Percentiles rank a stretch among this genome's conserved stretches.
phyloP scores from a whole-genome alignment of 2,797 vertebrate species.

The Echiichthys vipera region DNA sequence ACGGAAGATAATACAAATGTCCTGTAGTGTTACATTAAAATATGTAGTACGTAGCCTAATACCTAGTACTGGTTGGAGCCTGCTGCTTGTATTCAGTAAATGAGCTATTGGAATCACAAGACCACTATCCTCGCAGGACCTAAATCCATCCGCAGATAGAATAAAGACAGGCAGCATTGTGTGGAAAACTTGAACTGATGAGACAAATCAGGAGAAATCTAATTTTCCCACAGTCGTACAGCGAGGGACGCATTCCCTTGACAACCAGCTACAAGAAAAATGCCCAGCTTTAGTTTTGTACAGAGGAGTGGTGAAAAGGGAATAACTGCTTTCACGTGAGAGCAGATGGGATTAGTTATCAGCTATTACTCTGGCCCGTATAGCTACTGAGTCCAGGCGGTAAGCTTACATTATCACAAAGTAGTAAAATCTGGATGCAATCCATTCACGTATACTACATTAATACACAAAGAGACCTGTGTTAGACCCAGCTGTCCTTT shows the following conservation, averaged over 20 bases:
- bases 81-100: slow-evolving; percentile 14
- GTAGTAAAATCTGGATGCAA: slow-evolving; percentile 42
- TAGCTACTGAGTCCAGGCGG: slow-evolving; percentile 10
- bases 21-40: background rate
- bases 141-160: slow-evolving; percentile 8
- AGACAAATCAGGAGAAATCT: slow-evolving; percentile 70
- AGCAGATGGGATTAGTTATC: slow-evolving; percentile 49
- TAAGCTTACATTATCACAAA: slow-evolving; percentile 57
- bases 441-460: slow-evolving; percentile 38
- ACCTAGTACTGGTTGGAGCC: background rate
- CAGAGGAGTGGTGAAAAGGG: background rate
- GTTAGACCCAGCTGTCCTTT: slow-evolving; percentile 39
- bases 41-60: background rate
- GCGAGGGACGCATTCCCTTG: slow-evolving; percentile 52
- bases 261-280: slow-evolving; percentile 48
- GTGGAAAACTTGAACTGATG: slow-evolving; percentile 38
- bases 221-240: slow-evolving; percentile 62
- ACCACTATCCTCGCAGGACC: slow-evolving; percentile 25
- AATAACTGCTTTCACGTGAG: slow-evolving; percentile 66
- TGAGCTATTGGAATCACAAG: slow-evolving; percentile 60
- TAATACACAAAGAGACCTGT: slow-evolving; percentile 60
- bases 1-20: background rate
- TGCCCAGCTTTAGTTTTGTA: slow-evolving; percentile 18
- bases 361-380: background rate
- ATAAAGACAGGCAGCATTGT: slow-evolving; percentile 54